phyloP scores from a whole-genome alignment of 2,888 invertebrate species.

The Crematogaster levior region DNA sequence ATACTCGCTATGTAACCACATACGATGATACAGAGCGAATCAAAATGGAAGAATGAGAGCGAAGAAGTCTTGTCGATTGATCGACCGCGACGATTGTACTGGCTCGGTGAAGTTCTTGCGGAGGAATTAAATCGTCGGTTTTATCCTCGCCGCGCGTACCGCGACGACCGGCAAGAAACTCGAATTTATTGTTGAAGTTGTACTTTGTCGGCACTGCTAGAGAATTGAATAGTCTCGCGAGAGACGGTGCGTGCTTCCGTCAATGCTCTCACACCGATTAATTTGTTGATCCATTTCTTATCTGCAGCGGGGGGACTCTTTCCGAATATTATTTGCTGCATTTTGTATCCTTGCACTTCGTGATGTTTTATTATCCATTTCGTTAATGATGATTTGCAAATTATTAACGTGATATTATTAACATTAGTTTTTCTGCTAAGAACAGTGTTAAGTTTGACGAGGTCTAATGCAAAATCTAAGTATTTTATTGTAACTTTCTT shows the following conservation, averaged over 20 bases:
- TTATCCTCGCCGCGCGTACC: constrained; percentile 18
- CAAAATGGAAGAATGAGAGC: constrained; percentile 49
- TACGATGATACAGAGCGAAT: constrained; percentile 13
- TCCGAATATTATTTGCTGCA: constrained; percentile 4
- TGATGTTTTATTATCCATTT: not conserved
- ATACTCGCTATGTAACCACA: constrained; percentile 4
- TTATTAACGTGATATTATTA: not conserved
- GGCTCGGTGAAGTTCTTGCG: constrained; percentile 49
- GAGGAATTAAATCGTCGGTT: constrained; percentile 62
- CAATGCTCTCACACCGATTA: constrained; percentile 42
- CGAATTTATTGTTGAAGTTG: constrained; percentile 48
- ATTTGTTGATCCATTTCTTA: constrained; percentile 36
- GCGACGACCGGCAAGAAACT: constrained; percentile 48
- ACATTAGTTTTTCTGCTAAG: not conserved
- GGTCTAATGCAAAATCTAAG: not conserved
- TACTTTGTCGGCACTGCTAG: constrained; percentile 40
- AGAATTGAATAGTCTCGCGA: constrained; percentile 46
- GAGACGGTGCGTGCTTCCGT: constrained; percentile 36
- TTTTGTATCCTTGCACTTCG: not conserved
- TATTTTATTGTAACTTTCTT: not conserved
- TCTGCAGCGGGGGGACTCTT: not conserved
- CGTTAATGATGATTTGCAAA: not conserved
- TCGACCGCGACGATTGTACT: constrained; percentile 45
- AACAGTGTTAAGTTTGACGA: not conserved
- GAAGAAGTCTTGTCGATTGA: constrained; percentile 42